Conservation (phyloP, 2,797 vertebrate genomes). For the Rhynchonycteris naso region DNA sequence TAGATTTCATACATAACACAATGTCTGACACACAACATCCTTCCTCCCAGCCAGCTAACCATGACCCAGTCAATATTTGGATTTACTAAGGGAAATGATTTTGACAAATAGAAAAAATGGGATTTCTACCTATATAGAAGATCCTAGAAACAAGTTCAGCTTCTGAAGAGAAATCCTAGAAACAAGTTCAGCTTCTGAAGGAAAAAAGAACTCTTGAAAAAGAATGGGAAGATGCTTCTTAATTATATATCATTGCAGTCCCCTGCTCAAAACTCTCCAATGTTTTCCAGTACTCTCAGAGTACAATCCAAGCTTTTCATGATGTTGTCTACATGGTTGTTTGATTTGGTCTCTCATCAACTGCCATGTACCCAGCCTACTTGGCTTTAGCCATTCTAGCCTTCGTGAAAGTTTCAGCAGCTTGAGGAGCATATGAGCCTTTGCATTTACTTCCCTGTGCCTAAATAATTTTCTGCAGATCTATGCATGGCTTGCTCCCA, state of each 20-base stretch:
- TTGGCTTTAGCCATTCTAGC: neutral
- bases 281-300: neutral
- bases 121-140: conserved; percentile 5
- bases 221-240: conserved; percentile 39
- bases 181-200: neutral
- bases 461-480: neutral
- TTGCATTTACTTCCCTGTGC: neutral
- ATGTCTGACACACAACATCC: neutral
- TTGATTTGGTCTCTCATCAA: neutral
- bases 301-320: neutral
- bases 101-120: neutral
- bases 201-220: neutral
- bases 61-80: neutral
- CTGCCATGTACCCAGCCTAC: neutral
- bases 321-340: neutral
- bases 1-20: neutral
- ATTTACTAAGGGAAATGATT: neutral
- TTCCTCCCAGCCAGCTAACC: neutral
- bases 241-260: neutral
- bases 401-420: neutral
- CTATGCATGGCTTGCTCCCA: neutral
- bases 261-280: neutral
- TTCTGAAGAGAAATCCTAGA: neutral
- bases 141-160: neutral
- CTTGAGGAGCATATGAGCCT: neutral